Base-by-base conservation (phyloP, 2,113 vertebrate genomes). In the Harpagus bidentatus region DNA sequence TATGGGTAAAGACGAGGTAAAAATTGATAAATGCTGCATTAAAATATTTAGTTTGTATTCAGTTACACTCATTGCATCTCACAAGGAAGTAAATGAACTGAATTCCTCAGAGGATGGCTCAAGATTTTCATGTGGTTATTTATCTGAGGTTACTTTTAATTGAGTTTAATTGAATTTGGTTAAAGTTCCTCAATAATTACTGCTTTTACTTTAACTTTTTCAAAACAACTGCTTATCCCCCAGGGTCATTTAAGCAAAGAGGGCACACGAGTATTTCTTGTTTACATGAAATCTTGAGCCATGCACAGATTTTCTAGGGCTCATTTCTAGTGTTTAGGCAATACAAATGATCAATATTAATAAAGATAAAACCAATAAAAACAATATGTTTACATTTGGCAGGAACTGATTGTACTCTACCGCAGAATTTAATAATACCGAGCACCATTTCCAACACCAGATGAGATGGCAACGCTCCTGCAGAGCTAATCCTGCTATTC, bases 251-350 rank as follows among this genome's bases (percentile, higher is more conserved):
- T 31, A 26, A 81, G n/a, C 45, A 40, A 65, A 5, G 7, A 32
- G 23, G 34, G 11, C 50, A 74, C 43, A 18, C 0, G 2, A 62
- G 47, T 26, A 55, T 58, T 74, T 58, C 65, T 42, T 2, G 29
- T 42, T 88, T 10, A 56, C 55, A 56, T 2, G 31, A 76, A 11
- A 59, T 7, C 59, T 21, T 2, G 45, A 88, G 79, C 67, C 36
- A 1, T 0, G 22, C 10, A 2, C 0, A 22, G 34, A 38, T 31
- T 32, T 52, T 7, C n/a, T 2, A 9, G 29, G 1, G 71, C 62
- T 82, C 62, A 7, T 23, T 72, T 14, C 40, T 2, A 4, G 5
- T 7, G 21, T 31, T 16, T 7, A 70, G 40, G 28, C 50, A 47
- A 42, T 16, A 13, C n/a, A 21, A 88, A 45, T 3, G 3, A 56